Percentiles rank a stretch among this genome's conserved stretches.
Conservation (phyloP, 2,113 vertebrate species). For the Nestor notabilis region DNA sequence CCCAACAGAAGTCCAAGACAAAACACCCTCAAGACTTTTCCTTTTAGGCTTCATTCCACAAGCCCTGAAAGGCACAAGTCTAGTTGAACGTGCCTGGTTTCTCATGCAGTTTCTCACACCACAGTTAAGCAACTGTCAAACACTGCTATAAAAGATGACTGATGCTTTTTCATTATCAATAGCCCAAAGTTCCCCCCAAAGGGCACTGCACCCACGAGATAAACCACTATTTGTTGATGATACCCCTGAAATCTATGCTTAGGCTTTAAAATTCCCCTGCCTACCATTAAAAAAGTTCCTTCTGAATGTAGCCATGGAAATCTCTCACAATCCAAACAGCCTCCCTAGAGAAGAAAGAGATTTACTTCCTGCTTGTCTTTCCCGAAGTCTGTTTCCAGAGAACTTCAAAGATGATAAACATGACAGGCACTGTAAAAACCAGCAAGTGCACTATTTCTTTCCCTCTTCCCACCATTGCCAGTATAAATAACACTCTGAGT, state of each 20-base stretch:
- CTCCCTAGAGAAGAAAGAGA: neutral
- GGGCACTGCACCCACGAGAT: neutral
- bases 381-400: neutral
- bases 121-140: neutral
- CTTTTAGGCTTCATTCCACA: neutral
- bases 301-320: neutral
- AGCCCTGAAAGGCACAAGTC: neutral
- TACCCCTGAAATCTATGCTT: neutral
- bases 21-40: neutral
- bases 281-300: neutral
- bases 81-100: neutral
- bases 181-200: neutral
- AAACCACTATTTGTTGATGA: neutral
- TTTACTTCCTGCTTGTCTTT: neutral
- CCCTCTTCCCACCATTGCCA: neutral
- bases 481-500: neutral
- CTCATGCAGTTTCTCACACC: neutral
- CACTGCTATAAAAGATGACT: neutral
- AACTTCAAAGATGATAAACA: neutral
- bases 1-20: neutral
- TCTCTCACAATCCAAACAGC: neutral
- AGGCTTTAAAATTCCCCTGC: neutral
- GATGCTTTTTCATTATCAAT: neutral
- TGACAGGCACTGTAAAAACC: neutral
- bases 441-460: neutral